These are phyloP conservation scores for Venustoraphidia nigricollis DNA, from an alignment of 2,888 invertebrate genomes.

Conservation along the genomic window DNA sequence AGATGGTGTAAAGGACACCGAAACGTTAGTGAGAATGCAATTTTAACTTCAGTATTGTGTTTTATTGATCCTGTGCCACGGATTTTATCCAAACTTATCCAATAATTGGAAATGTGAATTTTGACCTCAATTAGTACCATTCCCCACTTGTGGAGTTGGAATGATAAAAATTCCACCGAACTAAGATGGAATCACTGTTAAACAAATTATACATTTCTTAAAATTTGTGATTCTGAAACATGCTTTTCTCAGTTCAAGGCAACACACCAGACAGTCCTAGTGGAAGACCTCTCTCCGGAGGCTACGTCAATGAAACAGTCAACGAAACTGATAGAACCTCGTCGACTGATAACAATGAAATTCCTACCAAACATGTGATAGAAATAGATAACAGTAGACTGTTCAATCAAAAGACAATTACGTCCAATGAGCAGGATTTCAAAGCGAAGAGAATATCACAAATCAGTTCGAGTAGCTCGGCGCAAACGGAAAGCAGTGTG, in stretches of 20 bases:
- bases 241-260: slow-evolving; percentile 7
- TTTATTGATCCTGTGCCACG: too few species aligned
- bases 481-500: slow-evolving; percentile 23
- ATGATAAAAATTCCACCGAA: too few species aligned
- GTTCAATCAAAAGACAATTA: slow-evolving; percentile 28
- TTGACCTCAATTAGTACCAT: too few species aligned
- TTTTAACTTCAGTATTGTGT: too few species aligned
- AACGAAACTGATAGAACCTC: slow-evolving; percentile 25
- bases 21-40: too few species aligned
- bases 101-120: too few species aligned
- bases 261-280: slow-evolving; percentile 49
- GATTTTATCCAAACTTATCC: too few species aligned
- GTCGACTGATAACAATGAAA: slow-evolving; percentile 17
- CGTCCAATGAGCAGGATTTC: slow-evolving; percentile 31
- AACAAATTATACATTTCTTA: not conserved
- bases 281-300: slow-evolving; percentile 53
- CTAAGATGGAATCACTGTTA: too few species aligned
- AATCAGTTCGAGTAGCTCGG: slow-evolving; percentile 38
- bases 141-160: too few species aligned
- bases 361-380: slow-evolving; percentile 34
- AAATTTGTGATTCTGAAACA: not conserved
- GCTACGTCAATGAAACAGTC: slow-evolving; percentile 69
- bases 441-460: slow-evolving; percentile 38
- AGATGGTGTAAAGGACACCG: too few species aligned
- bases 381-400: slow-evolving; percentile 43